phyloP scores from a whole-genome alignment of 2,113 vertebrate genomes.

The Prolemur simus region DNA sequence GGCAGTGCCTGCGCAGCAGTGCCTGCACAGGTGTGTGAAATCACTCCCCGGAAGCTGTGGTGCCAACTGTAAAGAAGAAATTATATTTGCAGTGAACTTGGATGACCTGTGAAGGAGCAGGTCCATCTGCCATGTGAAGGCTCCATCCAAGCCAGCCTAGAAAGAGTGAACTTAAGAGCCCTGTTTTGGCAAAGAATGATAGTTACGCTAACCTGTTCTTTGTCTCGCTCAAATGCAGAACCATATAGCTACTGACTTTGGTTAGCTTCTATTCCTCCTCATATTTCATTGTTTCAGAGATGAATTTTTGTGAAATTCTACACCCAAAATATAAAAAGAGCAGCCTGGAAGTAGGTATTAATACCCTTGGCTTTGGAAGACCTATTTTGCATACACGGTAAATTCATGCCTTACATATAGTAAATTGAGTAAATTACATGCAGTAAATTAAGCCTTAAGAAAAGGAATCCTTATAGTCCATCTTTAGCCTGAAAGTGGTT shows the following conservation, averaged over 20 bases:
- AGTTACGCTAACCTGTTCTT: background rate
- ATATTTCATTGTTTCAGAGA: background rate
- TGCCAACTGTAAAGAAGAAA: background rate
- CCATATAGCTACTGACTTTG: background rate
- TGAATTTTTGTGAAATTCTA: constrained; percentile 37
- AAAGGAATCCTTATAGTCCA: background rate
- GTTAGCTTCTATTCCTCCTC: constrained; percentile 22
- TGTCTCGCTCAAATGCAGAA: background rate
- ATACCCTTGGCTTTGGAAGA: background rate
- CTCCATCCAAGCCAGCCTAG: background rate
- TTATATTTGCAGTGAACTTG: background rate
- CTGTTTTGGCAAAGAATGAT: background rate
- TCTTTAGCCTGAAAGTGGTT: background rate
- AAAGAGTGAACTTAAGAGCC: background rate
- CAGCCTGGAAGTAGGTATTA: background rate
- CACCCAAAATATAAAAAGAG: background rate
- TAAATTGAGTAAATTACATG: background rate
- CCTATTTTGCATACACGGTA: background rate
- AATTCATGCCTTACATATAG: background rate
- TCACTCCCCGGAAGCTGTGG: background rate
- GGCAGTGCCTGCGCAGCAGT: background rate
- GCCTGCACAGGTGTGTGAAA: background rate
- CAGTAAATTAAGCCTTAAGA: background rate
- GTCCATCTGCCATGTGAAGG: background rate
- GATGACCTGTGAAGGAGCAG: background rate